Conservation (phyloP, 2,797 vertebrate genomes). For the Leptatherina wallacei region DNA sequence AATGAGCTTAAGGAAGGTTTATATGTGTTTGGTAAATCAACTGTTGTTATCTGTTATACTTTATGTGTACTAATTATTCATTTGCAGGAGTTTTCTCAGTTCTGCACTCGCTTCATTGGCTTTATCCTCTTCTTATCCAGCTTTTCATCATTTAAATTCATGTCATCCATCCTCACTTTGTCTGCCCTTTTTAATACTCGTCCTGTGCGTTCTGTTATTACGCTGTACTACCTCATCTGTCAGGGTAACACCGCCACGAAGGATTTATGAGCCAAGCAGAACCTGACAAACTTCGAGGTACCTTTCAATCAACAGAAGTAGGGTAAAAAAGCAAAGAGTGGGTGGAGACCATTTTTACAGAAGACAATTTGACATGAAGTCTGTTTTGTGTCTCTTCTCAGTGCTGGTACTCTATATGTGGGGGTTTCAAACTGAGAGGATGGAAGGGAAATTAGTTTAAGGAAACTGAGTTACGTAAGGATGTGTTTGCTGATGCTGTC, state of each 20-base stretch:
- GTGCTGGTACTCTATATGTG: not conserved
- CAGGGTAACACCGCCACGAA: conserved; percentile 82
- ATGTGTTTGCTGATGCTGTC: no score
- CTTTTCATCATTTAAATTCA: conserved; percentile 31
- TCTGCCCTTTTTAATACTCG: conserved; percentile 81
- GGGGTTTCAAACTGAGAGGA: not conserved
- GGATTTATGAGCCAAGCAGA: conserved; percentile 82
- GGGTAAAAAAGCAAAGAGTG: not conserved
- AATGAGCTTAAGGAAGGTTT: conserved; percentile 29
- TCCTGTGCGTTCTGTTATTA: conserved; percentile 82
- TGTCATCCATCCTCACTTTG: conserved; percentile 44
- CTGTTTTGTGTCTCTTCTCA: not conserved
- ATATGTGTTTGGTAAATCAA: conserved; percentile 42
- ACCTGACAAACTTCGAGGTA: conserved; percentile 24
- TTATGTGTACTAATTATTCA: conserved; percentile 30
- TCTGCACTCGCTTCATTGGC: not conserved
- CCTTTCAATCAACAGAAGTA: conserved; percentile 4
- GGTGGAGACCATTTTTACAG: not conserved
- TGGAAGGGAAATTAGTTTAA: not conserved
- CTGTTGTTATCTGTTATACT: conserved; percentile 21
- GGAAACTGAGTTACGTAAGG: not conserved
- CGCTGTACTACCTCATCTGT: conserved; percentile 89
- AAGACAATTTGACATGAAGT: not conserved
- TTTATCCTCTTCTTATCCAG: not conserved
- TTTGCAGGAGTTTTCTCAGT: conserved; percentile 1